Percentiles rank a stretch among this genome's conserved stretches.
phyloP scores from a whole-genome alignment of 2,888 invertebrate species.

The Drosophila kambysellisi region DNA sequence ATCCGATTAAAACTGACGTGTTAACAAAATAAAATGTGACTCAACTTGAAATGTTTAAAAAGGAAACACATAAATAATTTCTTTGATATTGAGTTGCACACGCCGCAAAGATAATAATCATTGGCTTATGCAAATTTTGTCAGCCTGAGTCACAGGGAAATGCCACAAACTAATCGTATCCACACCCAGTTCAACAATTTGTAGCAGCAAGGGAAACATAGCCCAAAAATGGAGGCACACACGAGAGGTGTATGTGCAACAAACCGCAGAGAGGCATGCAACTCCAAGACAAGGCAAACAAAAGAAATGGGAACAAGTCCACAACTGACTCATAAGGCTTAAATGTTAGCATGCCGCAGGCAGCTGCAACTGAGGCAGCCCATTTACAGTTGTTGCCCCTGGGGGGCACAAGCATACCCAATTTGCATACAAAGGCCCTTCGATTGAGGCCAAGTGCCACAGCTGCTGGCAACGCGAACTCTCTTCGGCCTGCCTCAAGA shows the following conservation, averaged over 20 bases:
- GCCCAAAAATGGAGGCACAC: constrained; percentile 43
- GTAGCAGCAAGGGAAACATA: constrained; percentile 27
- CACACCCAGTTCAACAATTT: constrained; percentile 47
- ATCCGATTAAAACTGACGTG: not conserved
- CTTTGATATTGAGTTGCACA: not conserved
- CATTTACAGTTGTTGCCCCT: constrained; percentile 8
- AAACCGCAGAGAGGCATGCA: constrained; percentile 27
- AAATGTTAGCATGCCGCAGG: constrained; percentile 15
- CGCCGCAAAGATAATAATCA: constrained; percentile 55
- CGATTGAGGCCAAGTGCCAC: constrained; percentile 66
- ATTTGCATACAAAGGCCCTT: constrained; percentile 78
- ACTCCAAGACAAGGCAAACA: constrained; percentile 33
- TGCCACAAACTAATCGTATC: constrained; percentile 9
- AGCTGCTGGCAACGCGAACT: constrained; percentile 47
- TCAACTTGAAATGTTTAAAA: not conserved
- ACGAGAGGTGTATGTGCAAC: constrained; percentile 9
- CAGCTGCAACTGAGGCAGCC: constrained; percentile 50
- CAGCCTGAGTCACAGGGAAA: constrained; percentile 52
- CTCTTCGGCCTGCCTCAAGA: constrained; percentile 16
- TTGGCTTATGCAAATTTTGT: constrained; percentile 64
- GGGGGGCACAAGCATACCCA: constrained; percentile 38
- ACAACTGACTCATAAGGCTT: constrained; percentile 46
- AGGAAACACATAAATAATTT: constrained; percentile 6
- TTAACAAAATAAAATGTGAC: not conserved
- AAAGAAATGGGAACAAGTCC: constrained; percentile 33